phyloP scores from a whole-genome alignment of 2,113 vertebrate genomes.

The Andinoacara biseriatus region DNA sequence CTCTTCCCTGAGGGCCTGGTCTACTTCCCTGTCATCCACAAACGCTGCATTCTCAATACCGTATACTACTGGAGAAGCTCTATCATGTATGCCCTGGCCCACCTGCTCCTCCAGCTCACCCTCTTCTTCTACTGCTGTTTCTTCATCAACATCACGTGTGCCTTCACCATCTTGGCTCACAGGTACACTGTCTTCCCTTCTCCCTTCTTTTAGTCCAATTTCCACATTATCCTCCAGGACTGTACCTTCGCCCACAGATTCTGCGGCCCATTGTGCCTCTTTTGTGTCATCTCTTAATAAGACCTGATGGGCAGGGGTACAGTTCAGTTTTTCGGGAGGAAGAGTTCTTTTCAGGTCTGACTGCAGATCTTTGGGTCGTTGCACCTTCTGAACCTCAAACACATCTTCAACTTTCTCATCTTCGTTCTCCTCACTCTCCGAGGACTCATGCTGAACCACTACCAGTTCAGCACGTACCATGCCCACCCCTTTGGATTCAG shows the following conservation, averaged over 20 bases:
- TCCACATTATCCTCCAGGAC: slow-evolving; percentile 31
- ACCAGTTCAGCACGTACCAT: slow-evolving; percentile 81
- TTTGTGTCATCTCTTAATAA: slow-evolving; percentile 17
- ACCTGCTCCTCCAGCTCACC: slow-evolving; percentile 68
- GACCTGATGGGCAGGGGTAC: background rate
- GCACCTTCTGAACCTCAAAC: slow-evolving; percentile 66
- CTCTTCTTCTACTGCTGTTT: slow-evolving; percentile 65
- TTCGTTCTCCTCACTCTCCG: slow-evolving; percentile 81
- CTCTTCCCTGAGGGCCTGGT: slow-evolving; percentile 77
- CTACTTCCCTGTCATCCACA: slow-evolving; percentile 85
- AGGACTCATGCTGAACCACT: slow-evolving; percentile 85
- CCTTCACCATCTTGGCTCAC: slow-evolving; percentile 52
- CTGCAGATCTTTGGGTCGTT: slow-evolving; percentile 38
- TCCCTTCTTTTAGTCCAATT: slow-evolving; percentile 14
- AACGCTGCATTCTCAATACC: slow-evolving; percentile 92
- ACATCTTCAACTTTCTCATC: slow-evolving; percentile 62
- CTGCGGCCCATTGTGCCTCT: slow-evolving; percentile 31
- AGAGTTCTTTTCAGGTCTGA: slow-evolving; percentile 50
- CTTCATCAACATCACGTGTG: slow-evolving; percentile 46
- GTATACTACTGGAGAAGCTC: slow-evolving; percentile 77
- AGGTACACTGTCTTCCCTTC: slow-evolving; percentile 47
- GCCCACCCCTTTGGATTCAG: slow-evolving; percentile 60
- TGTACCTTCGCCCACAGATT: slow-evolving; percentile 44
- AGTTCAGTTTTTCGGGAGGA: slow-evolving; percentile 44
- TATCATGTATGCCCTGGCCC: slow-evolving; percentile 64